Percentiles rank a stretch among this genome's conserved stretches.
These are phyloP conservation scores for Trisateles emortualis DNA, from an alignment of 2,888 invertebrate genomes.

Conservation along the genomic window DNA sequence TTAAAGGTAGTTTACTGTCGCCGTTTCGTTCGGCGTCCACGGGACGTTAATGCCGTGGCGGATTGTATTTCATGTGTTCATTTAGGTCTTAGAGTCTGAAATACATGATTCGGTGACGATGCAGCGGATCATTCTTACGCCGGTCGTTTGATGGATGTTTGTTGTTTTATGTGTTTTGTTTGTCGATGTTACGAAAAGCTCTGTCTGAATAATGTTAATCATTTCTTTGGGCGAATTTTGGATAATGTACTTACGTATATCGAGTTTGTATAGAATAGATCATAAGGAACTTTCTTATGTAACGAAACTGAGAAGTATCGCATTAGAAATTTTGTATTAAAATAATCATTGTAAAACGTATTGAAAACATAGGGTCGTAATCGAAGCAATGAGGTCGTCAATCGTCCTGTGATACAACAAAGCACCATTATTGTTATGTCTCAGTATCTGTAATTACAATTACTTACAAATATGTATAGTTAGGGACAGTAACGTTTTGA, in stretches of 20 bases:
- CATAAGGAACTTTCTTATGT: constrained; percentile 43
- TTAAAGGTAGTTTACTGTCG: constrained; percentile 74
- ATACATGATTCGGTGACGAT: constrained; percentile 73
- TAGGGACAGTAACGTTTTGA: constrained; percentile 32
- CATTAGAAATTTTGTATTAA: constrained; percentile 38
- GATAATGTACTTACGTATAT: constrained; percentile 48
- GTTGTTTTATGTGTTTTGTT: constrained; percentile 83
- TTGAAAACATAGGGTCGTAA: constrained; percentile 30
- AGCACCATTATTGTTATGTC: constrained; percentile 44
- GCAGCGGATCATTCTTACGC: constrained; percentile 71
- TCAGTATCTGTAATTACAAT: constrained; percentile 33
- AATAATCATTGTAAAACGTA: constrained; percentile 33
- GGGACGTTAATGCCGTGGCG: constrained; percentile 66
- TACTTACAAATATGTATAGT: constrained; percentile 26
- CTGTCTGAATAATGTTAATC: constrained; percentile 85
- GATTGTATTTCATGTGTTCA: constrained; percentile 86
- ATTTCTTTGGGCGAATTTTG: constrained; percentile 75
- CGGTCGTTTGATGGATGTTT: constrained; percentile 78
- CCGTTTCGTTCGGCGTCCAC: constrained; percentile 65
- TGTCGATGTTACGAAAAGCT: constrained; percentile 75
- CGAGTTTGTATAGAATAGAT: constrained; percentile 48
- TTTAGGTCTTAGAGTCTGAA: constrained; percentile 84
- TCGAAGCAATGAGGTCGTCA: constrained; percentile 39
- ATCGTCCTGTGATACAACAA: constrained; percentile 48
- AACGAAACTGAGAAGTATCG: constrained; percentile 27